A percentile compares a stretch with the other conserved stretches of the same genome.
These are phyloP conservation scores for Listronotus oregonensis DNA, from an alignment of 1,140 invertebrate species.

Conservation along the genomic window DNA sequence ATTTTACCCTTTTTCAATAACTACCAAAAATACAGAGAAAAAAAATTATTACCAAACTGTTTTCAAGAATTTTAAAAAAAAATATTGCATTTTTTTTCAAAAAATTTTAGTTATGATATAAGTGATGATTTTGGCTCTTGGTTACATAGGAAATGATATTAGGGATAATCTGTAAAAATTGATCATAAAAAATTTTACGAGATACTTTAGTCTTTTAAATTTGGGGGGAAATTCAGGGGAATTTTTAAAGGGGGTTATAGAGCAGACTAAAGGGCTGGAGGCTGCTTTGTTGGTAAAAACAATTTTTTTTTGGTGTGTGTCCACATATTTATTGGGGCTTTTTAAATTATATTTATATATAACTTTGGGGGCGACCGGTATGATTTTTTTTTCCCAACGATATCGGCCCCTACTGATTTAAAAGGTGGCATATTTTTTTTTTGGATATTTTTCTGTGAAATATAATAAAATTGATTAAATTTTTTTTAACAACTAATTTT, in stretches of 20 bases:
- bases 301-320: neutral
- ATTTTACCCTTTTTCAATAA: too few species aligned
- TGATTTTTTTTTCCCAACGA: too few species aligned
- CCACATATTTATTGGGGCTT: too few species aligned
- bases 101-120: conserved; percentile 63
- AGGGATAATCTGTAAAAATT: conserved; percentile 66
- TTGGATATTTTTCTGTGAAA: too few species aligned
- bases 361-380: too few species aligned
- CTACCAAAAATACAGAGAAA: conserved; percentile 56
- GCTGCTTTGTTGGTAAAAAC: conserved; percentile 58
- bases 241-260: conserved; percentile 66
- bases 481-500: too few species aligned
- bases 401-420: too few species aligned
- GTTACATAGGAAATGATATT: conserved; percentile 66
- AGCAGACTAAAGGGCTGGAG: conserved; percentile 71
- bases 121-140: conserved; percentile 62
- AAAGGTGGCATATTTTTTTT: too few species aligned
- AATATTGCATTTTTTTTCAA: conserved; percentile 65
- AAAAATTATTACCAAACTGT: conserved; percentile 63
- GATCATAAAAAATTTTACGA: conserved; percentile 74
- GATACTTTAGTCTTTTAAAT: conserved; percentile 76
- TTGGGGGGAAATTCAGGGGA: conserved; percentile 70
- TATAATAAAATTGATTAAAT: too few species aligned
- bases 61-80: conserved; percentile 64
- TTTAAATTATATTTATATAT: too few species aligned